Evolutionary conservation across 1,140 invertebrate genomes (phyloP).

Genomic region (Agrypnia vestita): DNA sequence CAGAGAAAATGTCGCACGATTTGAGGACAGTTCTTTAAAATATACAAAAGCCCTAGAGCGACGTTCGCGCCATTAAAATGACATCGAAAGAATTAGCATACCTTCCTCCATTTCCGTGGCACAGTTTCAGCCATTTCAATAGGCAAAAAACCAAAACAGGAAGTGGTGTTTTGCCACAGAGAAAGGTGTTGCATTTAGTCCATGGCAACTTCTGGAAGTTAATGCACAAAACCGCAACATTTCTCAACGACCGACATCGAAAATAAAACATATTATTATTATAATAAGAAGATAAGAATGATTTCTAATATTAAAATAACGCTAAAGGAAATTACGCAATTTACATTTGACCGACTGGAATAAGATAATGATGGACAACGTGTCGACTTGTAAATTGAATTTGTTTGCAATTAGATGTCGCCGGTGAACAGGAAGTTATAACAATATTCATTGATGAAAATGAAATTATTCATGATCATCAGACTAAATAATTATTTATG

Average conservation of each 20-base stretch:
- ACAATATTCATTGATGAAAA: not conserved
- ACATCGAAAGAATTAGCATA: conserved; percentile 18
- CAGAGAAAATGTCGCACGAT: not conserved
- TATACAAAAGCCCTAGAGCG: conserved; percentile 3
- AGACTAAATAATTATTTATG: too few species aligned
- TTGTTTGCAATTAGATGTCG: not conserved
- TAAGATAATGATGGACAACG: not conserved
- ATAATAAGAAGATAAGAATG: not conserved
- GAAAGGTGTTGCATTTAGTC: conserved; percentile 28
- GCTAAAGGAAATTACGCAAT: conserved; percentile 24
- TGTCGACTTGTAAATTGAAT: not conserved
- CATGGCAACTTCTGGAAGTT: conserved; percentile 13
- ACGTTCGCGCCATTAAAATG: not conserved
- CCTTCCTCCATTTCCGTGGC: conserved; percentile 21
- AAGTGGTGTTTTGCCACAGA: conserved; percentile 26
- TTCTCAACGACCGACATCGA: conserved; percentile 1
- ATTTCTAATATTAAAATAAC: conserved; percentile 28
- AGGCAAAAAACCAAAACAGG: conserved; percentile 31
- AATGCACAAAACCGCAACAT: conserved; percentile 32
- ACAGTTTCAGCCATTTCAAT: not conserved
- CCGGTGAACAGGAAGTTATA: not conserved
- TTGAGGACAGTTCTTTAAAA: not conserved
- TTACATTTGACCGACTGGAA: conserved; percentile 14
- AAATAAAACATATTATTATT: not conserved
- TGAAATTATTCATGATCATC: not conserved